These are phyloP conservation scores for Anabas testudineus DNA, from an alignment of 2,797 vertebrate genomes.

Conservation along the genomic window DNA sequence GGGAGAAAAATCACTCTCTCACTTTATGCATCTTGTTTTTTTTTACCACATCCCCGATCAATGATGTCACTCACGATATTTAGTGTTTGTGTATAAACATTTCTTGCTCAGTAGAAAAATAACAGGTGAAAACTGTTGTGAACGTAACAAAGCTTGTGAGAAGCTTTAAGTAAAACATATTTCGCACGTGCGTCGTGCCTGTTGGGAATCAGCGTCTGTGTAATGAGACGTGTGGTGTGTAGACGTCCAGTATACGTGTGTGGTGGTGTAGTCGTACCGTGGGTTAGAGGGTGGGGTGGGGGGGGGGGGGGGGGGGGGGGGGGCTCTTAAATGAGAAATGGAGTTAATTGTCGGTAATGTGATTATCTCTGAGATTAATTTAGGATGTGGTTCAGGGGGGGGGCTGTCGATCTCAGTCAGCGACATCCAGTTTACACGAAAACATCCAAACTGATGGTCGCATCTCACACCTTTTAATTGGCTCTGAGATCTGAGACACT, in stretches of 20 bases:
- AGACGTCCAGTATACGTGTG: conserved; percentile 21
- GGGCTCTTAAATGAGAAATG: conserved; percentile 39
- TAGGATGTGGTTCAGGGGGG: conserved; percentile 41
- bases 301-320: conserved; percentile 5
- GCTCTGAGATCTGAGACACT: conserved; percentile 46
- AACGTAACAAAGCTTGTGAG: conserved; percentile 42
- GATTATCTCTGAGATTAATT: conserved; percentile 65
- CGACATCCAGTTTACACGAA: conserved; percentile 36
- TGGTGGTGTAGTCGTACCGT: conserved; percentile 30
- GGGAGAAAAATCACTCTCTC: background rate
- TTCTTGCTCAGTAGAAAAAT: background rate
- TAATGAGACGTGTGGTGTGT: conserved; percentile 40
- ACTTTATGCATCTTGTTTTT: background rate
- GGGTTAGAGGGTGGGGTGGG: conserved; percentile 14
- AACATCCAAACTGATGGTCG: conserved; percentile 33
- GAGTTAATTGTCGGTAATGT: conserved; percentile 61
- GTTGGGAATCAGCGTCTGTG: conserved; percentile 47
- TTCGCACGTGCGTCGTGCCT: conserved; percentile 51
- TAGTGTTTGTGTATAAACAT: conserved; percentile 24
- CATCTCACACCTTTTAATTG: conserved; percentile 69
- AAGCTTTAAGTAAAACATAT: conserved; percentile 44
- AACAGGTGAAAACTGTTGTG: conserved; percentile 26
- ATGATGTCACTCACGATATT: conserved; percentile 48
- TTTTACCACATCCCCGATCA: conserved; percentile 2
- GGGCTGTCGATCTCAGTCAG: too few relatives aligned